phyloP scores from a whole-genome alignment of 2,888 invertebrate genomes.

The Cepaea hortensis region DNA sequence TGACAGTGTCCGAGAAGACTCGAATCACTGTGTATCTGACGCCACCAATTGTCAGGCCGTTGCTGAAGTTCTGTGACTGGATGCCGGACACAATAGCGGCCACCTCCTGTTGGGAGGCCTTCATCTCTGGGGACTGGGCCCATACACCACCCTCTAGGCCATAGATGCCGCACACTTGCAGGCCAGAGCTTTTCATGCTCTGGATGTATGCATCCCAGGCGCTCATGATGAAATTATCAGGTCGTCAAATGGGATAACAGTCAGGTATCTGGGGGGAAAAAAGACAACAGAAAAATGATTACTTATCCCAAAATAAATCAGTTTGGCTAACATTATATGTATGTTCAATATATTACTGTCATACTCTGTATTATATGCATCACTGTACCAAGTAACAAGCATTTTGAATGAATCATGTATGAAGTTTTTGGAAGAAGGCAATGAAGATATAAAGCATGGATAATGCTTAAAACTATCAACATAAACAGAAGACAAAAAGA shows the following conservation, averaged over 20 bases:
- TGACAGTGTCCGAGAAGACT: conserved; percentile 24
- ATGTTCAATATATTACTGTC: no score
- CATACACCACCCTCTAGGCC: conserved; percentile 48
- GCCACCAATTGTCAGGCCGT: conserved; percentile 39
- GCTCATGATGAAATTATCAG: conserved; percentile 30
- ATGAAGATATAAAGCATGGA: no score
- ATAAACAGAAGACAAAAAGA: no score
- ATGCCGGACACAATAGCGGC: conserved; percentile 43
- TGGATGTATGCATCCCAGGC: conserved; percentile 51
- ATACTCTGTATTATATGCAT: no score
- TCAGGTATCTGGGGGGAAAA: neutral
- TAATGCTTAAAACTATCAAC: no score
- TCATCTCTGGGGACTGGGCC: conserved; percentile 48
- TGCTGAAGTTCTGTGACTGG: conserved; percentile 31
- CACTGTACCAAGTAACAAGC: no score
- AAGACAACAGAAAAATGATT: neutral
- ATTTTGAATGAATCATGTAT: no score
- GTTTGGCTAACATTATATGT: no score
- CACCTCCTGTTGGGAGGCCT: conserved; percentile 40
- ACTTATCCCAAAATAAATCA: no score
- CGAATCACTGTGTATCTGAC: conserved; percentile 41
- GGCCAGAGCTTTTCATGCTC: conserved; percentile 48
- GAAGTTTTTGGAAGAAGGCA: no score
- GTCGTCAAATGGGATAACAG: neutral
- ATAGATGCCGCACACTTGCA: conserved; percentile 46